Conservation (phyloP, 2,797 vertebrate species). For the Tokudaia muenninki region DNA sequence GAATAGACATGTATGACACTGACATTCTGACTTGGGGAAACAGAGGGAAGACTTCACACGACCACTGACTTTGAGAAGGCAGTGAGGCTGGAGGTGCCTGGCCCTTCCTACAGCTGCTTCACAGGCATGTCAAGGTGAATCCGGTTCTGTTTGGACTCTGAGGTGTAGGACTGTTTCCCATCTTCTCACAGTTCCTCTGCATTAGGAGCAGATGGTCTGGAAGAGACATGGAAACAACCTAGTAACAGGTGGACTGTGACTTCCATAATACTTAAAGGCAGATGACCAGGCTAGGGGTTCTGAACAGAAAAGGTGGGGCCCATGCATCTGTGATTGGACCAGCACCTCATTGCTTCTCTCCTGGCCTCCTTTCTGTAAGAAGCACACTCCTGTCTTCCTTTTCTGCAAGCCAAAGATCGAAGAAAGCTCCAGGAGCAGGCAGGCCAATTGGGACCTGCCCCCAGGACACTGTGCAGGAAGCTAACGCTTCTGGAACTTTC, state of each 20-base stretch:
- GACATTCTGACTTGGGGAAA: neutral
- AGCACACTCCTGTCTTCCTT: neutral
- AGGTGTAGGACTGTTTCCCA: neutral
- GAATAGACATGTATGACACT: no score
- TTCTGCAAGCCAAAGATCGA: neutral
- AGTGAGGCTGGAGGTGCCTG: rapidly evolving
- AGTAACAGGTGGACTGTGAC: no score
- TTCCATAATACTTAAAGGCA: neutral
- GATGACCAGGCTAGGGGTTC: neutral
- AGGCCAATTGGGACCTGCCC: neutral
- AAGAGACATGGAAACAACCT: neutral
- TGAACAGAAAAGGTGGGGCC: neutral
- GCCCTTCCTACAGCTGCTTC: neutral
- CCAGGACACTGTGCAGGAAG: rapidly evolving
- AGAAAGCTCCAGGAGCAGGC: neutral
- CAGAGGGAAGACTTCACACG: rapidly evolving
- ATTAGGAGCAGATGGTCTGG: neutral
- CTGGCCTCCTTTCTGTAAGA: neutral
- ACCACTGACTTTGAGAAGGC: neutral
- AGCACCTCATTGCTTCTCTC: no score
- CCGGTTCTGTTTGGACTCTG: neutral
- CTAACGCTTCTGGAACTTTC: neutral
- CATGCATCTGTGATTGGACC: no score
- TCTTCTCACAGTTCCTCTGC: neutral
- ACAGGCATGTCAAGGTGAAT: rapidly evolving